These are phyloP conservation scores for Todiramphus chloris DNA, from an alignment of 2,113 vertebrate genomes.

Conservation along the genomic window DNA sequence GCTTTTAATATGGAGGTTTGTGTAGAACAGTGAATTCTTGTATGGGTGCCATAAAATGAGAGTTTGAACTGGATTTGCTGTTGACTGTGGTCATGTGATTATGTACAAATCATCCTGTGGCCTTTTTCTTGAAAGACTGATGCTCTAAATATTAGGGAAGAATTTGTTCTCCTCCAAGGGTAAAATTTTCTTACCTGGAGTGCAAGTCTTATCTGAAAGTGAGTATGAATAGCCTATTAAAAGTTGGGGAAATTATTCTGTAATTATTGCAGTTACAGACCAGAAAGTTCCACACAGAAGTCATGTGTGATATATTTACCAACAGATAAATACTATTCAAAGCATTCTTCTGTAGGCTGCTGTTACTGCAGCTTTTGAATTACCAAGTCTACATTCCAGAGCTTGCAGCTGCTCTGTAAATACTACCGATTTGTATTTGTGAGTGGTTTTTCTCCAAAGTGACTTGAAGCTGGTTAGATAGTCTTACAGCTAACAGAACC, in stretches of 20 bases:
- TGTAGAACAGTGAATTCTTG: background rate
- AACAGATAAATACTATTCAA: background rate
- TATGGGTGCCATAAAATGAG: background rate
- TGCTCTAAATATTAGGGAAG: background rate
- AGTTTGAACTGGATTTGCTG: background rate
- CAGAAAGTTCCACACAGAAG: background rate
- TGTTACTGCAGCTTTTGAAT: background rate
- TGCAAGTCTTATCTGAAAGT: background rate
- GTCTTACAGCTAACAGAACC: background rate
- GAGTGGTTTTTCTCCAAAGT: background rate
- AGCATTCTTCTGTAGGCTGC: background rate
- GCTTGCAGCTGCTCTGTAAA: background rate
- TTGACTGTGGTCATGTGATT: background rate
- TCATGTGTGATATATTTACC: background rate
- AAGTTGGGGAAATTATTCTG: background rate
- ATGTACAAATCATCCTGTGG: background rate
- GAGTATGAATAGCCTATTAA: background rate
- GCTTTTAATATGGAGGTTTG: background rate
- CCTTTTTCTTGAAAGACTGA: background rate
- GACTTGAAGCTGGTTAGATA: background rate
- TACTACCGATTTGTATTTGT: background rate
- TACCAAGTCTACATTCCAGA: background rate
- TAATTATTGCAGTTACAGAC: background rate
- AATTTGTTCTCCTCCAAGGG: background rate
- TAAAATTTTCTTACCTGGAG: background rate